A percentile compares a stretch with the other conserved stretches of the same genome.
Conservation (phyloP, 2,888 invertebrate species). For the Plagodis pulveraria region DNA sequence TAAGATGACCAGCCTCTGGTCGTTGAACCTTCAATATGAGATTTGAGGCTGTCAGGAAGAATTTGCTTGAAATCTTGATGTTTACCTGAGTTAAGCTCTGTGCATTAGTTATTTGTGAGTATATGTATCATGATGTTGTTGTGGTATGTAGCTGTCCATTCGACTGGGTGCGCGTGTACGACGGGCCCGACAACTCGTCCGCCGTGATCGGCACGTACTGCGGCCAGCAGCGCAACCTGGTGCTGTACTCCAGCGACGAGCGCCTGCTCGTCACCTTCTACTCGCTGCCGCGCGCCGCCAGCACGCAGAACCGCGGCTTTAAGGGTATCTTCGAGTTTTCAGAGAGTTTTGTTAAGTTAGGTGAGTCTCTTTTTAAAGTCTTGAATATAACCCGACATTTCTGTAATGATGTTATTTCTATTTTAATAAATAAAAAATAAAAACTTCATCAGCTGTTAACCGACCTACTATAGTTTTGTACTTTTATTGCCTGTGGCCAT, state of each 20-base stretch:
- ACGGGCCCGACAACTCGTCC: constrained; percentile 95
- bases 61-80: no score
- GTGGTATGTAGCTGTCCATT: constrained; percentile 94
- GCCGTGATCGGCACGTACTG: constrained; percentile 98
- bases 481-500: no score
- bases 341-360: constrained; percentile 98
- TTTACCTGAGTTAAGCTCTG: no score
- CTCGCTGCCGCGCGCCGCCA: constrained; percentile 95
- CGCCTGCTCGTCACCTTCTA: constrained; percentile 96
- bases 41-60: no score
- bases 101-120: no score
- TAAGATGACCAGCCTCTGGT: no score
- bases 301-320: constrained; percentile 98
- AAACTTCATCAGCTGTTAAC: no score
- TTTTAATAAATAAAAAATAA: no score
- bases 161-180: constrained; percentile 98
- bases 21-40: no score
- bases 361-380: constrained; percentile 81
- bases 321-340: constrained; percentile 99
- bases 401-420: no score
- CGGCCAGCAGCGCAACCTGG: constrained; percentile 98
- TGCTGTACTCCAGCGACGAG: constrained; percentile 97
- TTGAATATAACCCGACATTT: no score
- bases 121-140: neutral
- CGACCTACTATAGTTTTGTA: no score